Percentiles rank a stretch among this genome's conserved stretches.
Conservation (phyloP, 2,888 invertebrate genomes). For the Ophioninae sp. region DNA sequence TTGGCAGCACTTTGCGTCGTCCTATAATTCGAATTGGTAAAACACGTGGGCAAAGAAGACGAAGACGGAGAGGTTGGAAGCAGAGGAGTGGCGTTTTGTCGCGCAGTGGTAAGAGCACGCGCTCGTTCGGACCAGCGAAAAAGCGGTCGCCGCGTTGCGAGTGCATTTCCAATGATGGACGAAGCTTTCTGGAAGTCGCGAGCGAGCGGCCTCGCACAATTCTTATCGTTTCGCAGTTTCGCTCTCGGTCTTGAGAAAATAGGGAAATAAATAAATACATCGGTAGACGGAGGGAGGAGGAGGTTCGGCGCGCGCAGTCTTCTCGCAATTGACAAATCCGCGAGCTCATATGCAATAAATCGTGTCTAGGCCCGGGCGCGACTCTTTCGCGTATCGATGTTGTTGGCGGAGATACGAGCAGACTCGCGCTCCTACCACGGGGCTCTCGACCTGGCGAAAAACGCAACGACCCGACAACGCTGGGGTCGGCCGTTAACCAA, state of each 20-base stretch:
- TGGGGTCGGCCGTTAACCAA: not conserved
- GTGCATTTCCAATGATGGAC: constrained; percentile 66
- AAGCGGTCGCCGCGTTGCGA: constrained; percentile 18
- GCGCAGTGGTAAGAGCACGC: constrained; percentile 7
- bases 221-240: not conserved
- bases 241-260: not conserved
- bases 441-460: constrained; percentile 24
- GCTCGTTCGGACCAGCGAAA: not conserved
- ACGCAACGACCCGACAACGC: not conserved
- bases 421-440: constrained; percentile 27
- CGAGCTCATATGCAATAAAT: constrained; percentile 80
- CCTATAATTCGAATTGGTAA: not conserved
- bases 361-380: constrained; percentile 64
- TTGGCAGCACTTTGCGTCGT: not conserved
- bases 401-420: constrained; percentile 64
- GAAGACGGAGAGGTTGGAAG: not conserved
- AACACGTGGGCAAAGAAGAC: not conserved
- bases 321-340: constrained; percentile 77
- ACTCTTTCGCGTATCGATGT: constrained; percentile 74
- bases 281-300: not conserved
- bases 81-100: not conserved
- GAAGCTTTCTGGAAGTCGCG: constrained; percentile 64
- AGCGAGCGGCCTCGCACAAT: constrained; percentile 67
- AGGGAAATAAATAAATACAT: not conserved
- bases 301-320: not conserved